A percentile compares a stretch with the other conserved stretches of the same genome.
phyloP scores from a whole-genome alignment of 37 sponge, comb jelly and placozoan species.

The Theonella swinhoei region DNA sequence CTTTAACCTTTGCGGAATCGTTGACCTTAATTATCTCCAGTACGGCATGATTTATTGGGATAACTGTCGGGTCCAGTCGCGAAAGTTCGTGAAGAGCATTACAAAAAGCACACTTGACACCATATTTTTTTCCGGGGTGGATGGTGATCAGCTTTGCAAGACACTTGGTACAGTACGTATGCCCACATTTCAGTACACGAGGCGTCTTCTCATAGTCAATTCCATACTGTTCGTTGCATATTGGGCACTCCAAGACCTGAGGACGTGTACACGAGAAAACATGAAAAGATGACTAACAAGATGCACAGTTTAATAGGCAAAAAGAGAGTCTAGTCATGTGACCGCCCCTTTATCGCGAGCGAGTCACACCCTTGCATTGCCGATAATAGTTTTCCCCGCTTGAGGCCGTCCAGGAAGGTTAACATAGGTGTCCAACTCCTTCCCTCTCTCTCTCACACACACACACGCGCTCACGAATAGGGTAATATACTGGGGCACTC shows the following conservation, averaged over 20 bases:
- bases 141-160: constrained; percentile 15
- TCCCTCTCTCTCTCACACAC: too few species aligned
- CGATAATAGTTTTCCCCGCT: too few species aligned
- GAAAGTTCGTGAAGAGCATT: constrained; percentile 7
- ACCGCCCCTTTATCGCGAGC: too few species aligned
- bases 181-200: constrained; percentile 68
- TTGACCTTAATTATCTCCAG: constrained; percentile 41
- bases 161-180: constrained; percentile 77
- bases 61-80: constrained; percentile 19
- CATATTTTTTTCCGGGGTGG: background rate
- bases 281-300: background rate
- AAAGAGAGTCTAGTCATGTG: too few species aligned
- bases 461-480: too few species aligned
- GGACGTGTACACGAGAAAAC: background rate
- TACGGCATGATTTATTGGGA: constrained; percentile 67
- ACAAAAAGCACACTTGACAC: constrained; percentile 69
- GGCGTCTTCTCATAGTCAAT: constrained; percentile 29
- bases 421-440: too few species aligned
- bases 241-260: constrained; percentile 55
- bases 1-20: background rate
- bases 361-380: too few species aligned
- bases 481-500: too few species aligned
- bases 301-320: background rate
- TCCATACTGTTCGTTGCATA: constrained; percentile 63
- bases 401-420: too few species aligned